phyloP scores from a whole-genome alignment of 2,113 vertebrate genomes.

The Rhea americana region DNA sequence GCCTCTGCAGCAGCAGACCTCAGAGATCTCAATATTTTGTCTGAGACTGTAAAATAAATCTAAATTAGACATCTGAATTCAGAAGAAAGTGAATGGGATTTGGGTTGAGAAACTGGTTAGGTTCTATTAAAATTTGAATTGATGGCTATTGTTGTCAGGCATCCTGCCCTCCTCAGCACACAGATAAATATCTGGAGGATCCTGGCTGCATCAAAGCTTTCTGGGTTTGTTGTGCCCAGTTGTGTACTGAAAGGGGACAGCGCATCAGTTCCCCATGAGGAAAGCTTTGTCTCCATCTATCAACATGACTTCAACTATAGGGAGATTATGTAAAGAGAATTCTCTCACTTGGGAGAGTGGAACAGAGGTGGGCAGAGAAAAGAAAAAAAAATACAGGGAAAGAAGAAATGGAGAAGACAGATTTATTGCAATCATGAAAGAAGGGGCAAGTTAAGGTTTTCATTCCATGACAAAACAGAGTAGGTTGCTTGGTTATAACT shows the following conservation, averaged over 20 bases:
- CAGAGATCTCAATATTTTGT: not conserved
- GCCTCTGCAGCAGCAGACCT: not conserved
- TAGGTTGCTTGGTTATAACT: not conserved
- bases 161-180: not conserved
- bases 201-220: not conserved
- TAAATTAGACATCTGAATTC: not conserved
- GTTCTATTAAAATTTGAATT: not conserved
- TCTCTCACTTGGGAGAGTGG: fast-evolving
- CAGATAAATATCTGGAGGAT: not conserved
- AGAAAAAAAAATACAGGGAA: not conserved
- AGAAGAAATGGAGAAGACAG: not conserved
- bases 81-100: not conserved
- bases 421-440: not conserved
- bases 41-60: not conserved
- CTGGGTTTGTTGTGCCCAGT: not conserved
- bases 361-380: not conserved
- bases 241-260: not conserved
- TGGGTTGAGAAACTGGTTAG: not conserved
- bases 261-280: fast-evolving
- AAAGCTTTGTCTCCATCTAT: not conserved
- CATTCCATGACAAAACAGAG: not conserved
- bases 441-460: not conserved
- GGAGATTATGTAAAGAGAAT: not conserved
- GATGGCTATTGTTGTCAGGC: fast-evolving
- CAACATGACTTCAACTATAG: not conserved